These are phyloP conservation scores for Amyelois transitella DNA, from an alignment of 1,140 invertebrate species.

Conservation along the genomic window DNA sequence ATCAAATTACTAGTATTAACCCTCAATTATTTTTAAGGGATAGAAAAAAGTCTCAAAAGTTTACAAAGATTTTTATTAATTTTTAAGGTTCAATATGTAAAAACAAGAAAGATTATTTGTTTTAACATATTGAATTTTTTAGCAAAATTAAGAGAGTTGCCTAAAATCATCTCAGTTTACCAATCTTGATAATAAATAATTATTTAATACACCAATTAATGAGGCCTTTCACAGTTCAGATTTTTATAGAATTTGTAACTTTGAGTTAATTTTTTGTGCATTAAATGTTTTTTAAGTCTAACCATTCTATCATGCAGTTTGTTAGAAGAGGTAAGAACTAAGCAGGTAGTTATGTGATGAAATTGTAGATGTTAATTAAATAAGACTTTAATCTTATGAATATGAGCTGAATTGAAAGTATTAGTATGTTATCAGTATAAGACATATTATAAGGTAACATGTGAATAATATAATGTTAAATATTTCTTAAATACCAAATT, in stretches of 20 bases:
- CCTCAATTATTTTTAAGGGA: conserved; percentile 63
- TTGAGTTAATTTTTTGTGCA: conserved; percentile 2
- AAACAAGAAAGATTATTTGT: background rate
- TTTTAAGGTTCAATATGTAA: background rate
- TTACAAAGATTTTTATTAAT: conserved; percentile 46
- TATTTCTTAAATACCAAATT: no score
- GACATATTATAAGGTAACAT: conserved; percentile 7
- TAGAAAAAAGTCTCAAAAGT: conserved; percentile 68
- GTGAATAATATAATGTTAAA: background rate
- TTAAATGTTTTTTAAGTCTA: conserved; percentile 5
- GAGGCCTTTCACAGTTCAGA: conserved; percentile 37
- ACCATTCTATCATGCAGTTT: background rate
- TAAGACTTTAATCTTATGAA: conserved; percentile 69
- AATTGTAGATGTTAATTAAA: conserved; percentile 16
- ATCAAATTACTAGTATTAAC: conserved; percentile 45
- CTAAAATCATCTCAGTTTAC: no score
- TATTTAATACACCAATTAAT: conserved; percentile 45
- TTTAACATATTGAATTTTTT: background rate
- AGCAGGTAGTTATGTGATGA: conserved; percentile 15
- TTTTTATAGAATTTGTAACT: background rate
- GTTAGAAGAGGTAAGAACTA: conserved; percentile 3
- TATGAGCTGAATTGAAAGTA: conserved; percentile 54
- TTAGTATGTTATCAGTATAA: conserved; percentile 16
- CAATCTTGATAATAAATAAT: no score
- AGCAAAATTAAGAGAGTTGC: background rate